Percentiles rank a stretch among this genome's conserved stretches.
Conservation (phyloP, 2,888 invertebrate species). For the Caenorhabditis imperialis region DNA sequence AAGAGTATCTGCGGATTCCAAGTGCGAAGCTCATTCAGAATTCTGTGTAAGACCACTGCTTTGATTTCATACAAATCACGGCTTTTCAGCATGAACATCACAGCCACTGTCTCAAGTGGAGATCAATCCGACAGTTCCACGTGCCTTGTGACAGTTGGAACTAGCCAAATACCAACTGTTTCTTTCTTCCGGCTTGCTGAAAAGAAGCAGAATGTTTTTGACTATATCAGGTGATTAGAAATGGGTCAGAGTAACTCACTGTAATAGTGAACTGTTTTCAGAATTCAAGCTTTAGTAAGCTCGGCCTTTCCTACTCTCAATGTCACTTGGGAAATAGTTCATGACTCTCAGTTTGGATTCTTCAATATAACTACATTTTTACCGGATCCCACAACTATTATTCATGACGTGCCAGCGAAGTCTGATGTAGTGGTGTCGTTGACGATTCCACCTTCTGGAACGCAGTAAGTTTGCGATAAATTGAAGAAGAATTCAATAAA, state of each 20-base stretch:
- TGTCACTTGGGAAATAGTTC: conserved; percentile 46
- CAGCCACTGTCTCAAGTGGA: conserved; percentile 26
- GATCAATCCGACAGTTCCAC: conserved; percentile 44
- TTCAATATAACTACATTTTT: conserved; percentile 47
- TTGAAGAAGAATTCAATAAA: neutral
- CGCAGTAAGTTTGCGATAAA: conserved; percentile 19
- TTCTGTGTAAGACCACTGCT: neutral
- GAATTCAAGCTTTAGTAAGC: conserved; percentile 52
- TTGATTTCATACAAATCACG: neutral
- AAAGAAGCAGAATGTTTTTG: conserved; percentile 49
- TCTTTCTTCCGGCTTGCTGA: conserved; percentile 31
- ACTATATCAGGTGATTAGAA: conserved; percentile 44
- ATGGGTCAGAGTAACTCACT: no score
- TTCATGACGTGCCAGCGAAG: conserved; percentile 29
- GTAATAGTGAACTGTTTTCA: conserved; percentile 13
- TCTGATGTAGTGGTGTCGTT: conserved; percentile 55
- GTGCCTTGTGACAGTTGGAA: conserved; percentile 39
- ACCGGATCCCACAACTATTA: conserved; percentile 33
- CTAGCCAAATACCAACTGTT: conserved; percentile 37
- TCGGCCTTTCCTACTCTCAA: conserved; percentile 28
- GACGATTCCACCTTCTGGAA: conserved; percentile 61
- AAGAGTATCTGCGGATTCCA: conserved; percentile 22
- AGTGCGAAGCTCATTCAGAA: conserved; percentile 20
- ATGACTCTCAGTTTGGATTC: conserved; percentile 39
- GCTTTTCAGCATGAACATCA: conserved; percentile 45